Base-by-base conservation (phyloP, 2,888 invertebrate genomes). In the Syrphus vitripennis region DNA sequence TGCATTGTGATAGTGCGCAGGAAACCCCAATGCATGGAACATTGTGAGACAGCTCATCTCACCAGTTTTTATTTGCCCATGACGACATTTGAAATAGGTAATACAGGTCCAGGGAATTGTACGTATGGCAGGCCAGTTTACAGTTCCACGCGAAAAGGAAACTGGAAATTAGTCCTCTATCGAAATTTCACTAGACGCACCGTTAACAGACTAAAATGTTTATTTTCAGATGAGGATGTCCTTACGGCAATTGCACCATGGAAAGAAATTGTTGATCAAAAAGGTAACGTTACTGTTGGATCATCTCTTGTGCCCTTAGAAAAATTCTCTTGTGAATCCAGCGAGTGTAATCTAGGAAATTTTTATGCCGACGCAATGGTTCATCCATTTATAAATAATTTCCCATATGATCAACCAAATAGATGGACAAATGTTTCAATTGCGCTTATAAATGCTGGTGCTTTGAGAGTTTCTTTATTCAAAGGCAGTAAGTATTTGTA, bases 311-410 rank as follows among this genome's bases (percentile, higher is more conserved):
- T 96, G 0, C 90, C 93, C 14, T 90, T 97, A 42, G 93, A 94
- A 1, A 93, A 93, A 42, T 91, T 91, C 0, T 89, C 90, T 1
- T 96, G 96, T 88, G 90, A 94, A 1, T 92, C 92, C 10, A 89
- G 89, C 0, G 97, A 97, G 91, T 97, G 97, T 89, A 96, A 95
- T 89, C 91, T 97, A 61, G 97, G 96, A 29, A 95, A 94, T 90
- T 94, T 96, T 29, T 93, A 96, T 67, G 94, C 96, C 37, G 96
- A 97, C 87, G 95, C 96, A 0, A 95, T 95, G 92, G 93, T 96
- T 83, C 93, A 95, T 89, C 90, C 93, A 75, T 91, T 90, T 16
- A 82, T 89, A 5, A 89, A 89, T 4, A 57, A 90, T 12, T 59
- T 90, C 7, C 70, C 90, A 0, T 93, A 93, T 70, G 92, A 93